A percentile compares a stretch with the other conserved stretches of the same genome.
phyloP scores from a whole-genome alignment of 2,888 invertebrate genomes.

The Ernsta delagoae region DNA sequence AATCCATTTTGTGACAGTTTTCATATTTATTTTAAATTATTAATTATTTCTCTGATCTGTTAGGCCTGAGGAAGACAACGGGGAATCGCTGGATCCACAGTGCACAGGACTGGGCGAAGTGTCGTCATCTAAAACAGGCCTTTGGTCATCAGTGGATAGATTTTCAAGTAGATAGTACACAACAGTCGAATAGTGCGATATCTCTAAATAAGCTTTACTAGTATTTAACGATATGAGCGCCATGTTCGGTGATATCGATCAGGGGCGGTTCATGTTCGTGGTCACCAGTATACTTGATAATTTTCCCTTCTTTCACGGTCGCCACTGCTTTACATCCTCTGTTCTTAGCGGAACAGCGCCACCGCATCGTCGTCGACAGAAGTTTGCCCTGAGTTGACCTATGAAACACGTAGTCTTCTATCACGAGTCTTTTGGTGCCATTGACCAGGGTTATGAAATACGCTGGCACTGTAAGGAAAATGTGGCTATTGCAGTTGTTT shows the following conservation, averaged over 20 bases:
- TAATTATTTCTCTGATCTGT: too few relatives aligned
- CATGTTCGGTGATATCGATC: constrained; percentile 31
- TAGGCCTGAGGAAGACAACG: too few relatives aligned
- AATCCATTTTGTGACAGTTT: too few relatives aligned
- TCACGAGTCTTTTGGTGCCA: constrained; percentile 36
- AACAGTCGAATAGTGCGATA: too few relatives aligned
- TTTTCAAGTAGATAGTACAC: too few relatives aligned
- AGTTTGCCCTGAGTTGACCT: constrained; percentile 33
- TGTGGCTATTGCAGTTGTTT: too few relatives aligned
- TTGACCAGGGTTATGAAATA: constrained; percentile 40
- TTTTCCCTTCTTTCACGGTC: constrained; percentile 26
- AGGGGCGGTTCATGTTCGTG: constrained; percentile 45
- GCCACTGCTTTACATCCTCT: constrained; percentile 30
- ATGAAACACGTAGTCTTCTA: constrained; percentile 39
- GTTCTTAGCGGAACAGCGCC: constrained; percentile 30
- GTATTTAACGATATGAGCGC: constrained; percentile 32
- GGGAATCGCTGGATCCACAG: too few relatives aligned
- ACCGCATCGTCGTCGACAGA: constrained; percentile 20
- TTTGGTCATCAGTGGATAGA: too few relatives aligned
- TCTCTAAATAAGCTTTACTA: too few relatives aligned
- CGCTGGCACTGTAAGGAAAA: constrained; percentile 33
- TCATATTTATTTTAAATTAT: too few relatives aligned
- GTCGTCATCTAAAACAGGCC: too few relatives aligned
- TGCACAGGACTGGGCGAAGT: too few relatives aligned
- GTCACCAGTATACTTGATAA: constrained; percentile 33